phyloP scores from a whole-genome alignment of 2,113 vertebrate genomes.

The Ploceus nigricollis region DNA sequence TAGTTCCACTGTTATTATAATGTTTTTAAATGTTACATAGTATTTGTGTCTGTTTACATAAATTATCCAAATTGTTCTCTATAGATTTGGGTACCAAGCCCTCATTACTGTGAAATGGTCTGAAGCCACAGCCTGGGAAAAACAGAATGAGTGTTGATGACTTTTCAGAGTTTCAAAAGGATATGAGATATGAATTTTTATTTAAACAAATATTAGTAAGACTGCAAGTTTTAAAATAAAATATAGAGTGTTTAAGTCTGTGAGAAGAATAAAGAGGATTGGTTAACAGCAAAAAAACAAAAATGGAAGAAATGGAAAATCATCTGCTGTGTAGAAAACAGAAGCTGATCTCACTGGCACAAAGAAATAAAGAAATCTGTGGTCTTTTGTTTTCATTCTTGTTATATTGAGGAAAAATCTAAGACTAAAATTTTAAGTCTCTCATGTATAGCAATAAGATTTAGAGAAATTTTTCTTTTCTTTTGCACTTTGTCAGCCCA shows the following conservation, averaged over 20 bases:
- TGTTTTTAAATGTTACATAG: not conserved
- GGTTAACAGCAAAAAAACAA: not conserved
- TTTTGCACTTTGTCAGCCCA: not conserved
- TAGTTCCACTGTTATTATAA: not conserved
- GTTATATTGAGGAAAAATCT: not conserved
- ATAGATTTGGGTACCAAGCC: not conserved
- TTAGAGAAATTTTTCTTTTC: not conserved
- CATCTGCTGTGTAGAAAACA: not conserved
- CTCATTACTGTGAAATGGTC: not conserved
- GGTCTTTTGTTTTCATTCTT: not conserved
- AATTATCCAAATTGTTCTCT: not conserved
- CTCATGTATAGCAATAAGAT: not conserved
- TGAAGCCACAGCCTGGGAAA: not conserved
- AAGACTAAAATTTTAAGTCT: not conserved
- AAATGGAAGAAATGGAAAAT: not conserved
- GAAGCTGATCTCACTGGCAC: not conserved
- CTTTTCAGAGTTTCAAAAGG: not conserved
- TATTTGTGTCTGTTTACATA: slow-evolving; percentile 1
- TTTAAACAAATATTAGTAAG: not conserved
- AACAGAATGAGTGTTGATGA: not conserved
- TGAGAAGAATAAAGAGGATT: not conserved
- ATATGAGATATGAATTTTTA: not conserved
- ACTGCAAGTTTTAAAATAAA: not conserved
- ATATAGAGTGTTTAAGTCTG: not conserved
- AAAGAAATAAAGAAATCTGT: not conserved